phyloP scores from a whole-genome alignment of 2,797 vertebrate species.

The Tarsius wallacei region DNA sequence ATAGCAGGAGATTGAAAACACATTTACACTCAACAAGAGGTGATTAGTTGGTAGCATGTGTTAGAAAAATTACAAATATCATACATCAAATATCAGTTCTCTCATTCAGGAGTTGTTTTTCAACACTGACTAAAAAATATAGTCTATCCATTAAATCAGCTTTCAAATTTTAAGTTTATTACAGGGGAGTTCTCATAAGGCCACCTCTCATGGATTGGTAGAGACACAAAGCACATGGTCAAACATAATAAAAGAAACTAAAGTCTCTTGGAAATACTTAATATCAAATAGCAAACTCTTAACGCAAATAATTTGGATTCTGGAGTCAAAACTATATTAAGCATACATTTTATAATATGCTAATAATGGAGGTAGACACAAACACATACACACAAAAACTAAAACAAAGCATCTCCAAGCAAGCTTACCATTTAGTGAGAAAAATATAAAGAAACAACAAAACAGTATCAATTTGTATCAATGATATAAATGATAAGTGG shows the following conservation, averaged over 20 bases:
- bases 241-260: not conserved
- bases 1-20: slow-evolving; percentile 54
- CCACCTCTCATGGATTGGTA: not conserved
- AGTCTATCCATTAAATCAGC: not conserved
- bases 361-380: not conserved
- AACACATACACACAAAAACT: not conserved
- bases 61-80: slow-evolving; percentile 67
- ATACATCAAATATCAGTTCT: slow-evolving; percentile 4
- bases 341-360: not conserved
- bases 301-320: not conserved
- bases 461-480: not conserved
- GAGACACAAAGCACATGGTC: not conserved
- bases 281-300: not conserved
- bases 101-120: not conserved
- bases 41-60: slow-evolving; percentile 62
- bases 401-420: not conserved
- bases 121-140: slow-evolving; percentile 37
- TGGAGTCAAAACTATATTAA: not conserved
- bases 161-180: slow-evolving; percentile 14
- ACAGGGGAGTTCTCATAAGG: not conserved
- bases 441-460: not conserved
- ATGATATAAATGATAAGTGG: no score
- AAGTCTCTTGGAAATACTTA: slow-evolving; percentile 14
- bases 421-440: not conserved
- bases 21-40: slow-evolving; percentile 72